These are phyloP conservation scores for Prenolepis imparis DNA, from an alignment of 2,888 invertebrate genomes.

Conservation along the genomic window DNA sequence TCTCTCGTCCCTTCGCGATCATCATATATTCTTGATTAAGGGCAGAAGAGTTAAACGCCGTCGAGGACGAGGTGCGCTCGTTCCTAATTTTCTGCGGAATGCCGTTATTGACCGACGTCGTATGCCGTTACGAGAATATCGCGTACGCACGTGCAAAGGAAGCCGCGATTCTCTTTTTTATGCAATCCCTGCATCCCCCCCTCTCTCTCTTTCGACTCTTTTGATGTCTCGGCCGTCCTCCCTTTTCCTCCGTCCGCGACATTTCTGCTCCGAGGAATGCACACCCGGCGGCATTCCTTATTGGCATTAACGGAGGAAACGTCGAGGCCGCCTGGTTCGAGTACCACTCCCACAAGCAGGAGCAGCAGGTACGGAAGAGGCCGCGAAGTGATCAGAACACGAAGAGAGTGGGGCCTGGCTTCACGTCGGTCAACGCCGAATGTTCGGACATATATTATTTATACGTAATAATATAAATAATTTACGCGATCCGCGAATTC, in stretches of 20 bases:
- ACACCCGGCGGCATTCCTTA: slow-evolving; percentile 75
- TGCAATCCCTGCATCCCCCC: slow-evolving; percentile 55
- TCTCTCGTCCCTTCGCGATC: background rate
- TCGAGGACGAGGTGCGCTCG: background rate
- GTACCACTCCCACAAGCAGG: slow-evolving; percentile 76
- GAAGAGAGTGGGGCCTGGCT: slow-evolving; percentile 26
- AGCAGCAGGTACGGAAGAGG: slow-evolving; percentile 72
- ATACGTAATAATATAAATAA: background rate
- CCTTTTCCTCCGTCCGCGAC: slow-evolving; percentile 59
- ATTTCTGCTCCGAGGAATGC: slow-evolving; percentile 72
- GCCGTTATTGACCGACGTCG: slow-evolving; percentile 30
- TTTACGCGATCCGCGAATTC: too few relatives aligned
- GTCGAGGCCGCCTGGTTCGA: slow-evolving; percentile 81
- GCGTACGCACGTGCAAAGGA: background rate
- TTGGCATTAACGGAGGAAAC: slow-evolving; percentile 77
- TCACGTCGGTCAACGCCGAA: slow-evolving; percentile 9
- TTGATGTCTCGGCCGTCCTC: slow-evolving; percentile 24
- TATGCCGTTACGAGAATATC: slow-evolving; percentile 32
- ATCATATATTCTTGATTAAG: slow-evolving; percentile 30
- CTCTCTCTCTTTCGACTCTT: slow-evolving; percentile 32
- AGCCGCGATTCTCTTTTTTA: slow-evolving; percentile 51
- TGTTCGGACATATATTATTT: background rate
- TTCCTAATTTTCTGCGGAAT: slow-evolving; percentile 36
- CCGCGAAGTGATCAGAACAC: slow-evolving; percentile 57
- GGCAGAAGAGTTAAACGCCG: slow-evolving; percentile 3